These are phyloP conservation scores for Drosophila greeni DNA, from an alignment of 2,888 invertebrate species.

Conservation along the genomic window DNA sequence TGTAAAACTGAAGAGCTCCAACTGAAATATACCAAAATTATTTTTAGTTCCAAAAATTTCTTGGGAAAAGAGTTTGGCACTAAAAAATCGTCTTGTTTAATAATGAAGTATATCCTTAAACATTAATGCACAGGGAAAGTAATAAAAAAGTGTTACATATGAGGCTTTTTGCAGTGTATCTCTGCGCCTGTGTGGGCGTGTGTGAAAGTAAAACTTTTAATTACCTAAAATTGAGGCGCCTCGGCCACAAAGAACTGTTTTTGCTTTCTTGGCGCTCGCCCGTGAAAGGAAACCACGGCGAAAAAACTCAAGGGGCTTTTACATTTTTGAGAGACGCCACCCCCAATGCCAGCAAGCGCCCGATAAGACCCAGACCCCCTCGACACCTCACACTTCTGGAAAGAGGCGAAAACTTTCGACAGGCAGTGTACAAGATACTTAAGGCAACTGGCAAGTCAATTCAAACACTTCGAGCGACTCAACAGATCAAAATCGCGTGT, in stretches of 20 bases:
- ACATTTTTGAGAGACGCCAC: conserved; percentile 11
- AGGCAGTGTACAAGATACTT: conserved; percentile 47
- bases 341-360: neutral
- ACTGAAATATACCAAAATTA: neutral
- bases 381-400: neutral
- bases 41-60: neutral
- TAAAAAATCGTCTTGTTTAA: neutral
- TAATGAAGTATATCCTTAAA: neutral
- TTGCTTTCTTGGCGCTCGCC: conserved; percentile 9
- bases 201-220: conserved; percentile 51
- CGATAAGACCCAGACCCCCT: neutral
- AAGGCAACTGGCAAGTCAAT: conserved; percentile 60
- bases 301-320: conserved; percentile 21
- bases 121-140: neutral
- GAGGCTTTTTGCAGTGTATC: neutral
- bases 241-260: conserved; percentile 43
- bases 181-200: neutral
- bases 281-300: conserved; percentile 13
- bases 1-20: neutral
- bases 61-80: neutral
- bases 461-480: conserved; percentile 49
- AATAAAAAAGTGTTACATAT: neutral
- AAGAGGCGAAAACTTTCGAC: conserved; percentile 27
- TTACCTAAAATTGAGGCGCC: conserved; percentile 60
- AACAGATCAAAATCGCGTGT: conserved; percentile 60